Evolutionary conservation across 35 echinoderm and acorn worm genomes (phyloP), one percentile per base, ranked within the genome.

Genomic region (Lytechinus pictus): DNA sequence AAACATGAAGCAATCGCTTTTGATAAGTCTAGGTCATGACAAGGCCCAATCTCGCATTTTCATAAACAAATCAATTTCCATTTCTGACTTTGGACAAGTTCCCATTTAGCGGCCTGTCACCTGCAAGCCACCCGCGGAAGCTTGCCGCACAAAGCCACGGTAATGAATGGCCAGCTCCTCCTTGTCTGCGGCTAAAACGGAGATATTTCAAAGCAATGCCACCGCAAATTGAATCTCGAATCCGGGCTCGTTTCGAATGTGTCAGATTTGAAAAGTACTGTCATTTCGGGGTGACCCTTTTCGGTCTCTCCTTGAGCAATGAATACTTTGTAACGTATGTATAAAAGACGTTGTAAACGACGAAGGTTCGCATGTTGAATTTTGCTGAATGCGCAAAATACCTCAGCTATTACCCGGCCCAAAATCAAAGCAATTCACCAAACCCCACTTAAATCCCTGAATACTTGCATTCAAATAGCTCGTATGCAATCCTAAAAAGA

Each of bases 61-160:
- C 28, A 93, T 93, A 93, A 93, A 93, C 92, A 93, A 54, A 93
- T 93, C 92, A 93, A 93, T 93, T 93, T 93, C 54, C 28, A 93
- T 93, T 93, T 11, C 9, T 93, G n/a, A 0, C 52, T 54, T 6
- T 57, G 28, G 92, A 55, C 92, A 93, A 53, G 53, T 54, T 27
- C 27, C 29, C 52, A 57, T 93, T 57, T 28, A 27, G n/a, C 52
- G 52, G 53, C n/a, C 92, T 57, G 92, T 90, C 52, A 90, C 52
- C 88, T 90, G 14, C 28, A 90, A 52, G 29, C 28, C 16, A 0
- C 33, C 52, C 28, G 29, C 28, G 9, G 19, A 79, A 79, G 16
- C 66, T 79, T 24, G 2, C 88, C 52, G 88, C 52, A 52, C 9
- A 5, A 90, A 21, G 52, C 28, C 52, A 13, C 9, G 11, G n/a